Evolutionary conservation across 2,888 invertebrate genomes (phyloP).

Genomic region (Drosophila algonquin): DNA sequence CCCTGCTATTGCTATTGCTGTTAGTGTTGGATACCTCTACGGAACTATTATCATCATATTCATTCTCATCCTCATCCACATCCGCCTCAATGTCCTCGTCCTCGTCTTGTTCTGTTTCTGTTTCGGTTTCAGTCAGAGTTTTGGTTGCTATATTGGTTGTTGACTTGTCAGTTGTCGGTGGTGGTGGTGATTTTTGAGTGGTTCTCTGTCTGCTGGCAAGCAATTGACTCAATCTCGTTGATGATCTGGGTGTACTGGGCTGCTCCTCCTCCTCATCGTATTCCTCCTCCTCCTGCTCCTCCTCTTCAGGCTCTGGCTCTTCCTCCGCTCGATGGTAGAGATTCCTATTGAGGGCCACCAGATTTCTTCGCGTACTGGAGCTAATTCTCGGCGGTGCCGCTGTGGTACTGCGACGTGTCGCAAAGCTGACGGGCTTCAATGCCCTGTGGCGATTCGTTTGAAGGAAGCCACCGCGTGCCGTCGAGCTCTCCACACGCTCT

Average conservation of each 20-base stretch:
- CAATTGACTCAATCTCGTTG: conserved; percentile 55
- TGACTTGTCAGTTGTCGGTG: conserved; percentile 5
- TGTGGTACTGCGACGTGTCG: conserved; percentile 41
- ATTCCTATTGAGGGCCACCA: conserved; percentile 55
- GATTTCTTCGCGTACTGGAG: conserved; percentile 47
- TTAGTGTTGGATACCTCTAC: conserved; percentile 44
- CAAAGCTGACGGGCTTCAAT: conserved; percentile 26
- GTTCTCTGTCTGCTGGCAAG: conserved; percentile 58
- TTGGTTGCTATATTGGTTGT: conserved; percentile 18
- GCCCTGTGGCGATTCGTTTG: conserved; percentile 70
- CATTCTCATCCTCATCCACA: conserved; percentile 30
- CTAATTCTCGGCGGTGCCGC: conserved; percentile 32
- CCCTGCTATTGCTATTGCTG: conserved; percentile 14
- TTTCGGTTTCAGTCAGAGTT: conserved; percentile 14
- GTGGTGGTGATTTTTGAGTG: conserved; percentile 1
- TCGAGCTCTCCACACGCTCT: conserved; percentile 9
- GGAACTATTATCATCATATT: conserved; percentile 28
- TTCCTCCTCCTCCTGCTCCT: conserved; percentile 33
- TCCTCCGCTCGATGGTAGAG: conserved; percentile 42
- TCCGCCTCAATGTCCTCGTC: conserved; percentile 15
- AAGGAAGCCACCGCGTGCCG: conserved; percentile 47
- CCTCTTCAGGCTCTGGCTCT: conserved; percentile 6
- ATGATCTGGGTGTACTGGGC: conserved; percentile 13
- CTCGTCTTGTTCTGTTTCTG: conserved; percentile 21
- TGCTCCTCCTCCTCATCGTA: conserved; percentile 34